Evolutionary conservation across 2,888 invertebrate species (phyloP), one percentile per base, ranked within the genome.

Genomic region (Timema podura): DNA sequence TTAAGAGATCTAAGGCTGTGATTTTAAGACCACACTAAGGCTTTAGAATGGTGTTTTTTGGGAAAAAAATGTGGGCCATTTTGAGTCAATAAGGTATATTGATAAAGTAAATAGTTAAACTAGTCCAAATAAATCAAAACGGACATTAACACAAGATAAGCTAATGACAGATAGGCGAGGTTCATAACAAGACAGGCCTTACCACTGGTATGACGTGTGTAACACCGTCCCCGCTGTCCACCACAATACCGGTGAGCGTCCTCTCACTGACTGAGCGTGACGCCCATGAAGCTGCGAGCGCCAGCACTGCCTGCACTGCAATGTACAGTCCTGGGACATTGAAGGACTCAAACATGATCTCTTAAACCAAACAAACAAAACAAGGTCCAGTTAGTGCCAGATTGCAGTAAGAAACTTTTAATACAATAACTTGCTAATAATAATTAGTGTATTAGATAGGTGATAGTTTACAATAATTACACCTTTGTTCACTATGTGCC

Each of bases 321-420:
- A 99, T 99, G 80, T 99, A 99, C 75, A 99, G 85, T 47, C 99
- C 99, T 75, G 99, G 98, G 74, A 99, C 98, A 84, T 99, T 99
- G 83, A 99, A 99, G 47, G 98, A 97, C 83, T 99, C 99, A 82
- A 99, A 99, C 99, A 99, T 99, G 76, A 99, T 99, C 86, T 99
- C 99, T 77, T 86, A 82, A 73, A 84, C 71, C 73, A 68, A 64
- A 70, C 30, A 5, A 44, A 68, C 45, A 11, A 30, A 30, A 30
- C 30, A 30, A 2, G 30, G 30, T 30, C 30, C 30, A 30, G 30
- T 30, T 30, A 30, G 1, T 30, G 30, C 30, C 30, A 30, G 30
- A 30, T 30, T 30, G 30, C 30, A 30, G 30, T 30, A 30, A 30
- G 30, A 30, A 30, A 30, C 30, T 30, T 30, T 30, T 30, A 30